Percentiles rank a stretch among this genome's conserved stretches.
Conservation (phyloP, 2,888 invertebrate species). For the Timema podura region DNA sequence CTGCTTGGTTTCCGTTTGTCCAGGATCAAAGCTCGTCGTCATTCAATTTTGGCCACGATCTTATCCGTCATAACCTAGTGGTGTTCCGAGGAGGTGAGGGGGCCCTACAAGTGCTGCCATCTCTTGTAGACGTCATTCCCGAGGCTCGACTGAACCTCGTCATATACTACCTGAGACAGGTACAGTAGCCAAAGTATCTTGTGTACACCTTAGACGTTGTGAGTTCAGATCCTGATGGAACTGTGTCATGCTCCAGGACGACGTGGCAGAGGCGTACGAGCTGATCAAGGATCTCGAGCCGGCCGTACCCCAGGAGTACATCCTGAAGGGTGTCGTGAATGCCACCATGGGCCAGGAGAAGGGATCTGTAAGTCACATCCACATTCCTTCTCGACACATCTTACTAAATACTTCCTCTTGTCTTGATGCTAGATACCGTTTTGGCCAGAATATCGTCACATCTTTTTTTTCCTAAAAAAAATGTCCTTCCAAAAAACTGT, state of each 20-base stretch:
- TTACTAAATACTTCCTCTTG: no score
- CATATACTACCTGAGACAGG: conserved; percentile 84
- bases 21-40: conserved; percentile 63
- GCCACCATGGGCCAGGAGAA: conserved; percentile 90
- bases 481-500: no score
- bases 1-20: conserved; percentile 8
- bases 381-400: neutral
- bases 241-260: conserved; percentile 50
- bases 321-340: conserved; percentile 93
- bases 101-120: conserved; percentile 86
- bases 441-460: no score
- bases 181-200: conserved; percentile 24
- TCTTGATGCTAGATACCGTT: no score
- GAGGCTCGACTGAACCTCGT: conserved; percentile 96
- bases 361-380: conserved; percentile 65
- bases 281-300: conserved; percentile 90
- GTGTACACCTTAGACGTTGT: no score
- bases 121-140: conserved; percentile 89
- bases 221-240: no score
- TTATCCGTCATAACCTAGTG: conserved; percentile 91
- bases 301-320: conserved; percentile 91
- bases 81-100: conserved; percentile 94
- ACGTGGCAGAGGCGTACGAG: conserved; percentile 82
- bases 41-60: conserved; percentile 78
- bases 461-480: no score